Conservation (phyloP, 2,797 vertebrate species). For the Syngnathus acus region DNA sequence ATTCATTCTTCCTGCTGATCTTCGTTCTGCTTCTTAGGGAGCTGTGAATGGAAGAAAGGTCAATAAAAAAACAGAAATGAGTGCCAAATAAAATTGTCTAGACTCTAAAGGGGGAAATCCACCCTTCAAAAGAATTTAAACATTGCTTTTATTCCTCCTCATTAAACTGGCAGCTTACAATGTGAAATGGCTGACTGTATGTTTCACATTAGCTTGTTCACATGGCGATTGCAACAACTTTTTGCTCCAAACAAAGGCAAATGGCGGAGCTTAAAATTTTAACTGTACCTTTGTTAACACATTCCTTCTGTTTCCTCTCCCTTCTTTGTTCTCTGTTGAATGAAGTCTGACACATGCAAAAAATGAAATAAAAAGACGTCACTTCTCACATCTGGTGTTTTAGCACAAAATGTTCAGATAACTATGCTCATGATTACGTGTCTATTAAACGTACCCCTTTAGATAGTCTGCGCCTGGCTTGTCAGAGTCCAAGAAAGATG, state of each 20-base stretch:
- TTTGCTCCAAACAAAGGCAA: background rate
- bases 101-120: background rate
- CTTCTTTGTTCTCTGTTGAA: constrained; percentile 57
- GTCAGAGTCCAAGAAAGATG: constrained; percentile 38
- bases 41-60: constrained; percentile 33
- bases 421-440: background rate
- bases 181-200: background rate
- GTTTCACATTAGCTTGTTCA: background rate
- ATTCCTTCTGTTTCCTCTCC: constrained; percentile 52
- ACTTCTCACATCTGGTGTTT: background rate
- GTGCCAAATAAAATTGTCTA: background rate
- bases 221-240: background rate
- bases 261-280: background rate
- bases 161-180: background rate
- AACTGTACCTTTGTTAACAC: constrained; percentile 58
- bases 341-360: constrained; percentile 34
- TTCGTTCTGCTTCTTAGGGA: constrained; percentile 71
- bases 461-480: constrained; percentile 32
- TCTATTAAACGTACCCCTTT: constrained; percentile 44
- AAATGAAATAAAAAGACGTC: background rate
- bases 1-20: constrained; percentile 68
- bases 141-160: background rate
- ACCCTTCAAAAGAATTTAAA: background rate
- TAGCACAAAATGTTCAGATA: background rate
- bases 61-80: constrained; percentile 2